Evolutionary conservation across 2,797 vertebrate species (phyloP).

Genomic region (Bradypodion pumilum): DNA sequence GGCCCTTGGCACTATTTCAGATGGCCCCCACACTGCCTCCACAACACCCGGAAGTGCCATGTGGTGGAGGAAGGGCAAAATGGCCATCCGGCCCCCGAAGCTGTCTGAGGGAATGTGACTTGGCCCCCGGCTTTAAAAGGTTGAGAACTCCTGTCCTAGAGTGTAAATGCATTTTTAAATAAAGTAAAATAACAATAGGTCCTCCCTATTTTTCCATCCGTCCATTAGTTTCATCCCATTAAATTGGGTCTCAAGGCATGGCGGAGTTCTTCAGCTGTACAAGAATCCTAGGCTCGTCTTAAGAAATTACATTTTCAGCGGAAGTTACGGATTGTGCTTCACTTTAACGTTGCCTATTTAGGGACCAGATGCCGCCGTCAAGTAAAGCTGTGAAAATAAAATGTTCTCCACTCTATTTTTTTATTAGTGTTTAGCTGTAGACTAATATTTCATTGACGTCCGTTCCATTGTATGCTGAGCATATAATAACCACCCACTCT

Average conservation of each 20-base stretch:
- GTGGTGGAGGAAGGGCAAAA: too few relatives aligned
- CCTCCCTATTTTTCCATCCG: not conserved
- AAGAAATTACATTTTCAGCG: conserved; percentile 56
- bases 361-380: conserved; percentile 68
- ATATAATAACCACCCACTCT: conserved; percentile 76
- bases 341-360: conserved; percentile 63
- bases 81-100: too few relatives aligned
- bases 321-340: conserved; percentile 46
- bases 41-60: too few relatives aligned
- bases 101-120: too few relatives aligned
- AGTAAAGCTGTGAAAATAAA: conserved; percentile 78
- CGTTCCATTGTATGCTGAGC: conserved; percentile 76
- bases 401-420: conserved; percentile 27
- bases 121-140: too few relatives aligned
- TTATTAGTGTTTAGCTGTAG: conserved; percentile 68
- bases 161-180: not conserved
- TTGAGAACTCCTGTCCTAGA: too few relatives aligned
- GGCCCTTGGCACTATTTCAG: too few relatives aligned
- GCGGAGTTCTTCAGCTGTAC: not conserved
- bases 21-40: too few relatives aligned
- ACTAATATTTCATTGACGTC: conserved; percentile 68
- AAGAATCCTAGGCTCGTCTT: conserved; percentile 41
- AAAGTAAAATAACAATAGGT: not conserved
- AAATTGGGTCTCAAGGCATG: conserved; percentile 27
- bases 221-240: not conserved